Conservation (phyloP, 2,888 invertebrate genomes). For the Hypolimnas misippus region DNA sequence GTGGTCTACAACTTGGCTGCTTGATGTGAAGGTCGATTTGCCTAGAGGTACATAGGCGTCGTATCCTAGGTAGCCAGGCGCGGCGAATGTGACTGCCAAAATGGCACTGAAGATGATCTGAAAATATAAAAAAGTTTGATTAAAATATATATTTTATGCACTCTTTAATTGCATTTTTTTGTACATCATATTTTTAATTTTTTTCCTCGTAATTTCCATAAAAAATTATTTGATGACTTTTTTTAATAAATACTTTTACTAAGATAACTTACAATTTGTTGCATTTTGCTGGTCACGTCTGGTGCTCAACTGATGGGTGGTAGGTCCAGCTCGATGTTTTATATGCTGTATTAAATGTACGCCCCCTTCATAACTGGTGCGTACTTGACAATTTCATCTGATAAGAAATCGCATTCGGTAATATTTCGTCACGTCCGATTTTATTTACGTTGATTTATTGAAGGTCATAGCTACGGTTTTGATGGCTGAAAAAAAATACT, state of each 20-base stretch:
- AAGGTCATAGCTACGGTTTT: not conserved
- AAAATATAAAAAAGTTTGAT: conserved; percentile 19
- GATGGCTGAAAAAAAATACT: not conserved
- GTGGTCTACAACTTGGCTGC: conserved; percentile 58
- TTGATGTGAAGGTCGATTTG: conserved; percentile 56
- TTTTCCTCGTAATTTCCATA: too few species aligned
- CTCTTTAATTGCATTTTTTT: too few species aligned
- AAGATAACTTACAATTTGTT: conserved; percentile 60
- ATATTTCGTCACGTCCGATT: conserved; percentile 29
- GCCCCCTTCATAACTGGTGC: conserved; percentile 56
- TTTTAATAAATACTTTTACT: not conserved
- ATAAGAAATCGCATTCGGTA: conserved; percentile 35
- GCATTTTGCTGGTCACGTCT: conserved; percentile 57
- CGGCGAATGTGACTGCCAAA: conserved; percentile 57
- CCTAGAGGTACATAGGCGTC: conserved; percentile 50
- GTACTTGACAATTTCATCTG: conserved; percentile 48
- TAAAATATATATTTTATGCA: not conserved
- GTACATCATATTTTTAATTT: too few species aligned
- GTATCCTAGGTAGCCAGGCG: conserved; percentile 52
- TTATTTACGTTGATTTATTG: not conserved
- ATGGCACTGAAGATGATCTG: conserved; percentile 57
- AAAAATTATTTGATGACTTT: too few species aligned
- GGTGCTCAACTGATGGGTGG: conserved; percentile 61
- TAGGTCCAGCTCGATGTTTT: conserved; percentile 52
- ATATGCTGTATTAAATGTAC: conserved; percentile 49